Evolutionary conservation across 1,140 invertebrate genomes (phyloP).

Genomic region (Palaemon carinicauda): DNA sequence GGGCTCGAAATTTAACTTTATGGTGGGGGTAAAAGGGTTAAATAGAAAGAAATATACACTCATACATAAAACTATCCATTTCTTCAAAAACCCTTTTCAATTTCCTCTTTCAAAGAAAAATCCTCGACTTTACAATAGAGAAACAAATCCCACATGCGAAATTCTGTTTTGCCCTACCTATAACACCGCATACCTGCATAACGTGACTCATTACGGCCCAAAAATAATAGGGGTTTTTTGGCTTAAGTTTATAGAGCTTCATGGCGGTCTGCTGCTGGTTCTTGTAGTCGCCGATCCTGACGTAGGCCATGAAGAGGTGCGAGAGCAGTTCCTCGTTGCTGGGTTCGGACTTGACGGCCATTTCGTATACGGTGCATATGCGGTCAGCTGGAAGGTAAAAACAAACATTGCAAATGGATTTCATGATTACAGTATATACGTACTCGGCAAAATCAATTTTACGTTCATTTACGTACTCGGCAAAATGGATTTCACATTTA

Average conservation of each 20-base stretch:
- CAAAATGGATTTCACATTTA: too few relatives aligned
- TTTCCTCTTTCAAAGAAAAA: background rate
- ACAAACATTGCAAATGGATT: too few relatives aligned
- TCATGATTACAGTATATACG: background rate
- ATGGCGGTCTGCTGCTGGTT: slow-evolving; percentile 90
- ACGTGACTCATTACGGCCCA: slow-evolving; percentile 97
- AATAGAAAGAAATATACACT: too few relatives aligned
- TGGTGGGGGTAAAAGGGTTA: too few relatives aligned
- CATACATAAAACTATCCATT: too few relatives aligned
- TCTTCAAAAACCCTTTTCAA: background rate
- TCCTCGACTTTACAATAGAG: background rate
- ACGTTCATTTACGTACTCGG: background rate
- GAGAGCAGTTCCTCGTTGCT: slow-evolving; percentile 91
- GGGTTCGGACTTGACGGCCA: slow-evolving; percentile 84
- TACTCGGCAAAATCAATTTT: background rate
- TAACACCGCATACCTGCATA: slow-evolving; percentile 76
- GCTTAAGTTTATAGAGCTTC: slow-evolving; percentile 83
- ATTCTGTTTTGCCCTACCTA: background rate
- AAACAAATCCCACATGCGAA: background rate
- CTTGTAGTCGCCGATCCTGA: slow-evolving; percentile 87
- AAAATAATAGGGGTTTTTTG: slow-evolving; percentile 97
- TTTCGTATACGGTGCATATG: slow-evolving; percentile 83
- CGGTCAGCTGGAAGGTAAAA: slow-evolving; percentile 71
- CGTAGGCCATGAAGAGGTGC: slow-evolving; percentile 95
- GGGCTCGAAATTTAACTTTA: too few relatives aligned